Percentiles rank a stretch among this genome's conserved stretches.
These are phyloP conservation scores for Esox niger DNA, from an alignment of 2,113 vertebrate species.

Conservation along the genomic window DNA sequence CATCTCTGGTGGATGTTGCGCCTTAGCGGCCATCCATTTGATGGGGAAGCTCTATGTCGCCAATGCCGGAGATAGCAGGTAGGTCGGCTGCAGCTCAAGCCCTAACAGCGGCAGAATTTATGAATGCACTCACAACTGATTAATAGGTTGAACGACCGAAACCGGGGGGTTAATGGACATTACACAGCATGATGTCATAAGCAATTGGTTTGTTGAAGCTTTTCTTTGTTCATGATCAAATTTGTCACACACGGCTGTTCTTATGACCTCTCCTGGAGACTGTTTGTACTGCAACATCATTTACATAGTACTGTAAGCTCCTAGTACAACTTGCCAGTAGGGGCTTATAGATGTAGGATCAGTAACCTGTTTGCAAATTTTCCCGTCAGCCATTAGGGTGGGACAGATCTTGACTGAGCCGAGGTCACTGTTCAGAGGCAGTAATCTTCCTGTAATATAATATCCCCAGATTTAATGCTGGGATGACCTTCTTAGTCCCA, in stretches of 20 bases:
- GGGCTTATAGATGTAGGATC: too few species aligned
- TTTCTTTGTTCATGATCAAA: too few species aligned
- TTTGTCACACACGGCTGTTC: neutral
- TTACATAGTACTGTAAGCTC: neutral
- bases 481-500: too few species aligned
- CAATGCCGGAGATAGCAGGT: slow-evolving; percentile 98
- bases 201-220: too few species aligned
- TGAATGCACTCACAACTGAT: neutral
- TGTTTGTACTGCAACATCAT: neutral
- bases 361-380: too few species aligned
- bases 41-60: slow-evolving; percentile 95
- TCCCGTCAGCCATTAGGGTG: too few species aligned
- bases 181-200: too few species aligned
- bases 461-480: too few species aligned
- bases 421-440: neutral
- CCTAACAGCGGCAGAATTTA: neutral
- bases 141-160: too few species aligned
- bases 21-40: slow-evolving; percentile 85
- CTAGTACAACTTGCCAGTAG: too few species aligned
- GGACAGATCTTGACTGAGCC: too few species aligned
- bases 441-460: neutral
- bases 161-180: too few species aligned
- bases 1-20: slow-evolving; percentile 91
- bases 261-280: neutral
- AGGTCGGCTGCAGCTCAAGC: slow-evolving; percentile 19